A percentile compares a stretch with the other conserved stretches of the same genome.
Conservation (phyloP, 1,140 invertebrate species). For the Zelostemma sp. region DNA sequence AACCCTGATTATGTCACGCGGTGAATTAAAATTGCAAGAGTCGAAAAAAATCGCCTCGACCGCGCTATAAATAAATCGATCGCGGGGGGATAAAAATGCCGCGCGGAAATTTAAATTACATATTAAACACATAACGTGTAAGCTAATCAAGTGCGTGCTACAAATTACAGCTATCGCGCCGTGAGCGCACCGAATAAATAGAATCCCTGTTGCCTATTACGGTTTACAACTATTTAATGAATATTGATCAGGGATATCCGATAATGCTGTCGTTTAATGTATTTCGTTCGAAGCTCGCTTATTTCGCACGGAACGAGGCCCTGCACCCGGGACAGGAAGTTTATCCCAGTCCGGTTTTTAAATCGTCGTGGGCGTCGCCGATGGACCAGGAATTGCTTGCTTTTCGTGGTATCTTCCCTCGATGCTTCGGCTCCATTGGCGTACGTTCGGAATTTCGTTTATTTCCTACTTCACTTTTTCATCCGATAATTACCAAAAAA, state of each 20-base stretch:
- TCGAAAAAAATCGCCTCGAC: no score
- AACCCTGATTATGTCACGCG: not conserved
- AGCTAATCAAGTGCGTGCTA: constrained; percentile 20
- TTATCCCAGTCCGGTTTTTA: constrained; percentile 38
- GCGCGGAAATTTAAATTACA: constrained; percentile 28
- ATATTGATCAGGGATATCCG: constrained; percentile 36
- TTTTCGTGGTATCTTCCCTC: constrained; percentile 28
- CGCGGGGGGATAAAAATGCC: not conserved
- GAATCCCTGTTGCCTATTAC: constrained; percentile 33
- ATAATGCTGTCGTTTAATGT: constrained; percentile 30
- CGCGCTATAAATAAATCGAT: not conserved
- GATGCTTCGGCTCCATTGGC: constrained; percentile 12
- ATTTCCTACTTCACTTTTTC: not conserved
- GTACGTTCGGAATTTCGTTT: constrained; percentile 6
- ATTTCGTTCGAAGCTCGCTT: constrained; percentile 23
- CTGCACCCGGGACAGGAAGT: constrained; percentile 31
- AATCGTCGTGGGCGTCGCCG: constrained; percentile 29
- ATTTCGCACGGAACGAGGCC: constrained; percentile 13
- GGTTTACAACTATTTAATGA: constrained; percentile 40
- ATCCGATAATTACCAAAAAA: no score
- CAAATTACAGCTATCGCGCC: constrained; percentile 22
- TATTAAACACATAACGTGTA: constrained; percentile 29
- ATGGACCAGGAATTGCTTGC: constrained; percentile 11
- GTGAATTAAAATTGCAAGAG: not conserved
- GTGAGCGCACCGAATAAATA: constrained; percentile 23